Evolutionary conservation across 2,113 vertebrate genomes (phyloP).

Genomic region (Dromiciops gliroides): DNA sequence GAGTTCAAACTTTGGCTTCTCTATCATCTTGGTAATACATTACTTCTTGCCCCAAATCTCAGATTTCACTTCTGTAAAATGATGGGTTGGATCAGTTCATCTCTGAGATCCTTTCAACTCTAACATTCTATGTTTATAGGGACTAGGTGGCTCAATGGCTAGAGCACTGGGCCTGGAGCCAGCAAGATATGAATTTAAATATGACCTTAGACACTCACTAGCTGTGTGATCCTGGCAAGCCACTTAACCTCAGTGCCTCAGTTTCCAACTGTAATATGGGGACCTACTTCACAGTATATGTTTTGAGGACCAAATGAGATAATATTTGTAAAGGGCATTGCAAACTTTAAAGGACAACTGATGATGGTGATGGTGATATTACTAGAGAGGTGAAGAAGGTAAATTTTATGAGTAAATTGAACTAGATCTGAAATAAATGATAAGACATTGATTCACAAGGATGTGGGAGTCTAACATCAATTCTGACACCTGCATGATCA

Average conservation of each 20-base stretch:
- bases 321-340: background rate
- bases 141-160: background rate
- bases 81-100: background rate
- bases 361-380: background rate
- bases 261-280: background rate
- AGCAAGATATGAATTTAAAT: background rate
- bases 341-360: background rate
- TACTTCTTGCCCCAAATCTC: background rate
- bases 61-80: background rate
- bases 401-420: background rate
- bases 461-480: background rate
- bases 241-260: background rate
- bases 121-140: background rate
- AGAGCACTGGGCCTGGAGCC: background rate
- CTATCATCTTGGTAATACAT: background rate
- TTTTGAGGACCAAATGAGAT: background rate
- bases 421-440: background rate
- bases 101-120: background rate
- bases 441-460: too few relatives aligned
- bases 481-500: background rate
- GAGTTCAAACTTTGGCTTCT: background rate
- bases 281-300: background rate
- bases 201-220: background rate
- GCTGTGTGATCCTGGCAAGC: background rate
- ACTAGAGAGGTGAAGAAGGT: background rate